Conservation (phyloP, 2,797 vertebrate species). For the Alca torda region DNA sequence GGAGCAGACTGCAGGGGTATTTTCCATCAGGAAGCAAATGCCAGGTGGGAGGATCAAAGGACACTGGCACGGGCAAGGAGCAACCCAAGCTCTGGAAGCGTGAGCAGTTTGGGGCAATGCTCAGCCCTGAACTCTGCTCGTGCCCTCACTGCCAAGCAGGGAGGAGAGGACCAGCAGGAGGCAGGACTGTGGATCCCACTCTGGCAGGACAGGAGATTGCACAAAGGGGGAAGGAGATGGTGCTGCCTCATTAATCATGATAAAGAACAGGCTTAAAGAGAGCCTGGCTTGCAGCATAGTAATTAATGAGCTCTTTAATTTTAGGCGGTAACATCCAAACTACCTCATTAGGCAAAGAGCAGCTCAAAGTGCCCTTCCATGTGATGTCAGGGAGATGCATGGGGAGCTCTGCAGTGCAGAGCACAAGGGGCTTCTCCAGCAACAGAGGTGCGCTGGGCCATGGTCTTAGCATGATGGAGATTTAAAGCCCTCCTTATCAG, state of each 20-base stretch:
- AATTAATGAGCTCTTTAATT: constrained; percentile 75
- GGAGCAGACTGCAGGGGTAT: not conserved
- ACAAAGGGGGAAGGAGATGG: not conserved
- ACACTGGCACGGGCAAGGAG: not conserved
- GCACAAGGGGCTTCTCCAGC: not conserved
- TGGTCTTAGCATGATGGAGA: accelerated
- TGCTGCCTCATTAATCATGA: constrained; percentile 64
- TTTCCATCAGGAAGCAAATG: not conserved
- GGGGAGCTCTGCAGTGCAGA: not conserved
- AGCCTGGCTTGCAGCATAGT: constrained; percentile 37
- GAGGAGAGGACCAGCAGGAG: not conserved
- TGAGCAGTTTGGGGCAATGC: not conserved
- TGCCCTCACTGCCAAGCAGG: not conserved
- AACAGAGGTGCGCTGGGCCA: accelerated
- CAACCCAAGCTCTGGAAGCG: not conserved
- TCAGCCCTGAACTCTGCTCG: not conserved
- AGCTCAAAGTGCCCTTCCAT: not conserved
- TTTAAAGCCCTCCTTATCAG: not conserved
- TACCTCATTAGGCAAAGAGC: constrained; percentile 41
- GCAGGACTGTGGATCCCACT: not conserved
- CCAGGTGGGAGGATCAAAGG: not conserved
- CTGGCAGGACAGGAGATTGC: not conserved
- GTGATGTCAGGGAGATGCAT: not conserved
- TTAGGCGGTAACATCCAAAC: constrained; percentile 58
- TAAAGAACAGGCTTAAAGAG: constrained; percentile 64